Conservation (phyloP, 2,113 vertebrate genomes). For the Madoqua kirkii region DNA sequence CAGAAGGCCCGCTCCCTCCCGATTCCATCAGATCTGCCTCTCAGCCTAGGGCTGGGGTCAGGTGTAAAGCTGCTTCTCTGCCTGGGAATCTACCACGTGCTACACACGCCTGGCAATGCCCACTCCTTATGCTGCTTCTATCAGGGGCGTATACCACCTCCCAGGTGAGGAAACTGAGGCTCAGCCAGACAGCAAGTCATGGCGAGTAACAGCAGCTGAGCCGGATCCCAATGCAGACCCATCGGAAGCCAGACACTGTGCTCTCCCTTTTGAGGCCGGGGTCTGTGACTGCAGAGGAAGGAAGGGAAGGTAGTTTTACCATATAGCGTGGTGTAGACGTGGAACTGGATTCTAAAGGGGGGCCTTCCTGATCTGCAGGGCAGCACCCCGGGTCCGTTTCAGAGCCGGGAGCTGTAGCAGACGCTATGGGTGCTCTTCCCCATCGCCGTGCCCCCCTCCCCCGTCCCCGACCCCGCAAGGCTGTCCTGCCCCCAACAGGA, state of each 20-base stretch:
- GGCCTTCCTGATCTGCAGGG: rapidly evolving
- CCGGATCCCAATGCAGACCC: neutral
- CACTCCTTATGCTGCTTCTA: rapidly evolving
- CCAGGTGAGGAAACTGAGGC: neutral
- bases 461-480: neutral
- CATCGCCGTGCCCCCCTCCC: no score
- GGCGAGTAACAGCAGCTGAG: rapidly evolving
- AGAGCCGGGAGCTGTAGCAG: neutral
- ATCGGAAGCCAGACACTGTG: neutral
- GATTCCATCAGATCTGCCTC: rapidly evolving
- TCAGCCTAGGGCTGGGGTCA: neutral
- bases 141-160: rapidly evolving
- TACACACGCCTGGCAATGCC: rapidly evolving
- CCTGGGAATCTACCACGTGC: rapidly evolving
- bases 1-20: rapidly evolving
- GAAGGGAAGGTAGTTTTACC: rapidly evolving
- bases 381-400: neutral
- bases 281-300: neutral
- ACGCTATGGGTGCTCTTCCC: rapidly evolving
- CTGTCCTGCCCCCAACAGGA: neutral
- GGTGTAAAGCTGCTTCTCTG: no score
- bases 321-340: neutral
- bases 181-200: neutral
- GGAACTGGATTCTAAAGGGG: neutral
- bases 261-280: neutral